Conservation (phyloP, 2,888 invertebrate genomes). For the Leucania comma region DNA sequence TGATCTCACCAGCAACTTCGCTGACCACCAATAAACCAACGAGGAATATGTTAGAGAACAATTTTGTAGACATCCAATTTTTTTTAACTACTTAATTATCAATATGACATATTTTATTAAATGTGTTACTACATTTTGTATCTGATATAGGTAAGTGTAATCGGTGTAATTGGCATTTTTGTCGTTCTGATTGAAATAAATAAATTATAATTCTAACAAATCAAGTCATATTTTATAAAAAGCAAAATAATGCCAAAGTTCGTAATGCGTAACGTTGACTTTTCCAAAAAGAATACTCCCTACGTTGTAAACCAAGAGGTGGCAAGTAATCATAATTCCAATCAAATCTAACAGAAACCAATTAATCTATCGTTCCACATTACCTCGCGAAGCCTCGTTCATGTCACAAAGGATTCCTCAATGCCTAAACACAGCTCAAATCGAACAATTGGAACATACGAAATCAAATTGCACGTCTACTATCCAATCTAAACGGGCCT, state of each 20-base stretch:
- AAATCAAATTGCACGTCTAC: conserved; percentile 50
- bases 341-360: not conserved
- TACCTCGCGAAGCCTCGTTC: conserved; percentile 8
- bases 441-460: conserved; percentile 24
- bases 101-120: too few species aligned
- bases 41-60: not conserved
- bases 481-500: conserved; percentile 60
- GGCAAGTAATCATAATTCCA: too few species aligned
- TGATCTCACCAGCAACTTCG: too few species aligned
- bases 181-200: too few species aligned
- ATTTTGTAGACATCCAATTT: not conserved
- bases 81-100: too few species aligned
- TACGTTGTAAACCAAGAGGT: not conserved
- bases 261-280: not conserved
- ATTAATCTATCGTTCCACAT: conserved; percentile 29
- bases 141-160: too few species aligned
- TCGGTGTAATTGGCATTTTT: too few species aligned
- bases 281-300: not conserved
- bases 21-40: too few species aligned
- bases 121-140: too few species aligned
- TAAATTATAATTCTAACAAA: too few species aligned
- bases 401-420: conserved; percentile 35
- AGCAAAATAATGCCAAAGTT: not conserved
- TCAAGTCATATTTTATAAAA: not conserved
- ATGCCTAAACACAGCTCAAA: conserved; percentile 31